Base-by-base conservation (phyloP, 2,888 invertebrate species). In the Dorcus hopei region DNA sequence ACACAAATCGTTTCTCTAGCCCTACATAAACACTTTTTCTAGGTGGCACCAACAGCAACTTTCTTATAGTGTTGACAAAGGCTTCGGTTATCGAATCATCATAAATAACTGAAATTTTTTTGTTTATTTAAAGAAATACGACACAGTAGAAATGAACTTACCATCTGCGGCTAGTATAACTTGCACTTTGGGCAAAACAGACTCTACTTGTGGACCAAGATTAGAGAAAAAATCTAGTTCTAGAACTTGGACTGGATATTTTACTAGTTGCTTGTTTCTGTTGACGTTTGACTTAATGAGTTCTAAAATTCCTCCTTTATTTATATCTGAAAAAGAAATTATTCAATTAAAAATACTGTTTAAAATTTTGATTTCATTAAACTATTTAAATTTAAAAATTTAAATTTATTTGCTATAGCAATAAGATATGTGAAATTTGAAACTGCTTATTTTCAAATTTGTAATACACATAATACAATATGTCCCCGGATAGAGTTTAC, bases 1-100 rank as follows among this genome's bases (percentile, higher is more conserved):
- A 95, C 6, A 94, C 93, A 75, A 87, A 94, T 52, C 94, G 87
- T 74, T 93, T 93, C 74, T 95, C 94, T 64, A 94, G 72, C 2
- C 92, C 91, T 38, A 94, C 80, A 69, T 88, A 91, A 19, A 90
- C 77, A 0, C 80, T 82, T 23, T 70, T 70, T 9, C 83, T 81
- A 4, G 83, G 79, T 3, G 80, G 79, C 61, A 81, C 43, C 23
- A 60, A 80, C 11, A 93, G 77, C 41, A 93, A 80, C 72, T 84
- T 85, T 64, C 86, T 83, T 62, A 93, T 78, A 0, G 91, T 90
- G 19, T 82, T 77, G 3, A 94, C 82, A 71, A 94, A 93, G 0
- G 88, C 90, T 60, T 90, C 87, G 1, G 93, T 93, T 55, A 94
- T 83, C 64, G 85, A 84, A 69, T 93, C 89, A 72, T 93, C 91